Evolutionary conservation across 2,797 vertebrate genomes (phyloP).

Genomic region (Lacerta viridis): DNA sequence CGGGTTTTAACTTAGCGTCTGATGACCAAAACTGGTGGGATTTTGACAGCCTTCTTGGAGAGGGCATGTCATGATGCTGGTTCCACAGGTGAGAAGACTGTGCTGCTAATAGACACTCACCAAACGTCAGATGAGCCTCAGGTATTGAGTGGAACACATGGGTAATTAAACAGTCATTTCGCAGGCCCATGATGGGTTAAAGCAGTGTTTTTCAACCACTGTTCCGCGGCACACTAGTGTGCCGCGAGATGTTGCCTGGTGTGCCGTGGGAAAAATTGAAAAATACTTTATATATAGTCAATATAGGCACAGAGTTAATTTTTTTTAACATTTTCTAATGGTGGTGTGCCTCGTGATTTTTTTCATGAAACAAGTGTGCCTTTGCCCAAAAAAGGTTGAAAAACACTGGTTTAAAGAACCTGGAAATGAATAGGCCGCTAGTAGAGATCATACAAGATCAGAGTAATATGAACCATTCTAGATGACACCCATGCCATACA

Average conservation of each 20-base stretch:
- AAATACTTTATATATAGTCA: too few species aligned
- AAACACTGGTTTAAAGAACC: background rate
- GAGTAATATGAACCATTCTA: background rate
- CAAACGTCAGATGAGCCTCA: background rate
- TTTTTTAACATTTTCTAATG: too few species aligned
- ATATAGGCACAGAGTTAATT: too few species aligned
- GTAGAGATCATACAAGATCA: background rate
- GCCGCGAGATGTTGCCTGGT: too few species aligned
- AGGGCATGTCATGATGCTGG: background rate
- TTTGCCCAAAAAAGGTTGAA: too few species aligned
- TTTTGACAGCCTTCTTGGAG: background rate
- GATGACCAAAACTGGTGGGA: background rate
- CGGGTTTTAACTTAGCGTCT: background rate
- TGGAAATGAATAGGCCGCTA: background rate
- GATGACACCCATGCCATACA: too few species aligned
- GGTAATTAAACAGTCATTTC: background rate
- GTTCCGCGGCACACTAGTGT: too few species aligned
- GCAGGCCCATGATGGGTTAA: background rate
- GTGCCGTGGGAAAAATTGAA: too few species aligned
- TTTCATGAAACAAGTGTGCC: too few species aligned
- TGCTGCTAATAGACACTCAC: background rate
- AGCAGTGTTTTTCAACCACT: too few species aligned
- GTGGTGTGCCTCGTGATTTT: too few species aligned
- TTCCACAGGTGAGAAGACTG: background rate
- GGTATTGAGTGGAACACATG: background rate